These are phyloP conservation scores for Palythoa grandis DNA, from an alignment of 92 coral and sea anemone species.

Conservation along the genomic window DNA sequence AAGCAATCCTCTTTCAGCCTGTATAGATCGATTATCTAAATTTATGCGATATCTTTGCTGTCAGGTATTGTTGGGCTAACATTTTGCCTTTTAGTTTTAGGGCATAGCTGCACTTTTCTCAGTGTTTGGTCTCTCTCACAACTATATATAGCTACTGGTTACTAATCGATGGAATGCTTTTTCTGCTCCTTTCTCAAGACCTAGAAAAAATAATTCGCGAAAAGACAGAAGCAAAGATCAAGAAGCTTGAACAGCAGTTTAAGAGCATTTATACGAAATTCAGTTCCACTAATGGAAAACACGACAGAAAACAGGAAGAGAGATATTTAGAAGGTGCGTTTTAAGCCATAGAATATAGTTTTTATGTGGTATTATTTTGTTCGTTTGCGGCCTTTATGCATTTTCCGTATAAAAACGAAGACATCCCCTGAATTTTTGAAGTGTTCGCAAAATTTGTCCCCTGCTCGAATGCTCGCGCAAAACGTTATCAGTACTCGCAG, in stretches of 20 bases:
- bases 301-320: conserved; percentile 2
- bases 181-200: not conserved
- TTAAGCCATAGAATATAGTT: no score
- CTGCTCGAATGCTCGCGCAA: no score
- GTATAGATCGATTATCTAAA: no score
- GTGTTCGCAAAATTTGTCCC: no score
- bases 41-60: no score
- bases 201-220: conserved; percentile 21
- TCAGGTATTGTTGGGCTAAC: not conserved
- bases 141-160: no score
- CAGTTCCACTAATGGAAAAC: conserved; percentile 8
- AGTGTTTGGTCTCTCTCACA: not conserved
- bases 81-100: not conserved
- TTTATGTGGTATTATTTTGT: not conserved
- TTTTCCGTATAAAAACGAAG: no score
- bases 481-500: no score
- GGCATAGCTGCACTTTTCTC: not conserved
- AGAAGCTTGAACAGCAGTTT: conserved; percentile 34
- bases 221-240: conserved; percentile 28
- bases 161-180: not conserved
- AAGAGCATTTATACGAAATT: conserved; percentile 33
- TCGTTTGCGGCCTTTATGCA: no score
- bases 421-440: no score
- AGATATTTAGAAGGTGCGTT: conserved; percentile 35
- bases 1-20: no score